These are phyloP conservation scores for Zophobas atratus DNA, from an alignment of 1,140 invertebrate genomes.

Conservation along the genomic window DNA sequence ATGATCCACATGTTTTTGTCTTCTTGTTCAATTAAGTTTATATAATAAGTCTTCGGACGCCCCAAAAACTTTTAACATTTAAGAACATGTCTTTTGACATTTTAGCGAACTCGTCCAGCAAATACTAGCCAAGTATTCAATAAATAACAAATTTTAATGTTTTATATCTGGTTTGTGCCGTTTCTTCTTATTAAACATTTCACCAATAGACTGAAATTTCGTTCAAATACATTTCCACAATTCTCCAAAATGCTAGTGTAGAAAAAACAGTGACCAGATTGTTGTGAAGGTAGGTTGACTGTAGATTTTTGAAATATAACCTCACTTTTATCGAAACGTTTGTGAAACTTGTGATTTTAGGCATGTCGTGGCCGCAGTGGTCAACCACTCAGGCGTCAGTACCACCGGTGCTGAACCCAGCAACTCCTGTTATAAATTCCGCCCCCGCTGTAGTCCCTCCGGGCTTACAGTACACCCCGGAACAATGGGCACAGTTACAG, in stretches of 20 bases:
- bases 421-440: slow-evolving; percentile 53
- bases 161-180: neutral
- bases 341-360: slow-evolving; percentile 44
- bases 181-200: too few relatives aligned
- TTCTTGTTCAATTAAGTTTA: too few relatives aligned
- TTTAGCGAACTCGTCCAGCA: neutral
- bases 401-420: slow-evolving; percentile 42
- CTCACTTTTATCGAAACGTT: neutral
- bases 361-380: slow-evolving; percentile 63
- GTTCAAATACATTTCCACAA: too few relatives aligned
- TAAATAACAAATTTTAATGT: neutral
- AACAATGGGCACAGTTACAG: slow-evolving; percentile 78
- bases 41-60: too few relatives aligned
- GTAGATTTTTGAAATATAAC: neutral
- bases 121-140: too few relatives aligned
- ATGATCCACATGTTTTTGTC: too few relatives aligned
- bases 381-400: slow-evolving; percentile 12
- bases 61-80: neutral
- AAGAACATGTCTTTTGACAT: neutral
- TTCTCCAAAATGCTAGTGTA: neutral
- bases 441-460: slow-evolving; percentile 65
- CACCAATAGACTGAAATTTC: too few relatives aligned
- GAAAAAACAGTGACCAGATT: neutral
- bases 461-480: slow-evolving; percentile 76
- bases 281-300: slow-evolving; percentile 29